Evolutionary conservation across 2,888 invertebrate species (phyloP).

Genomic region (Steinernema hermaphroditum): DNA sequence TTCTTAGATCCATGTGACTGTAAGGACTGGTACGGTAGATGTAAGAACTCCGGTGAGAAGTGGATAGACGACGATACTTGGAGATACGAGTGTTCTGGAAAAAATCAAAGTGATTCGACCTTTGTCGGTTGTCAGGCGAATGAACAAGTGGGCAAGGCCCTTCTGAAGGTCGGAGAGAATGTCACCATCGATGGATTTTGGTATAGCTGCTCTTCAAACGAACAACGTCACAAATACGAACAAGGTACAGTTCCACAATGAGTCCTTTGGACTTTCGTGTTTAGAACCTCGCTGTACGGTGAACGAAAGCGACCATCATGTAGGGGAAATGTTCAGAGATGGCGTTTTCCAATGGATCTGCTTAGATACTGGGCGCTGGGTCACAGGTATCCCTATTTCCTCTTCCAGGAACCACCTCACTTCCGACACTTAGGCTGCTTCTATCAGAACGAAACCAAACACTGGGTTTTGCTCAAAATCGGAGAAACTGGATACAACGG

Average conservation of each 20-base stretch:
- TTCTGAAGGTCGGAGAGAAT: constrained; percentile 48
- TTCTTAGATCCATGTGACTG: constrained; percentile 53
- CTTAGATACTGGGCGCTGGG: constrained; percentile 61
- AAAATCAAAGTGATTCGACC: constrained; percentile 34
- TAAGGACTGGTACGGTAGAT: constrained; percentile 63
- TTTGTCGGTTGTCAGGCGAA: constrained; percentile 42
- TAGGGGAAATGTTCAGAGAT: constrained; percentile 57
- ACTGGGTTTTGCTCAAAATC: constrained; percentile 53
- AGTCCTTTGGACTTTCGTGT: too few relatives aligned
- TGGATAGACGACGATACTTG: constrained; percentile 62
- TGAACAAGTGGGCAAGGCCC: constrained; percentile 31
- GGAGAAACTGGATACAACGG: constrained; percentile 59
- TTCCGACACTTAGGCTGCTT: constrained; percentile 61
- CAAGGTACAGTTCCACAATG: too few relatives aligned
- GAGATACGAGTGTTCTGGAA: constrained; percentile 44
- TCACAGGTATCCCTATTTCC: constrained; percentile 48
- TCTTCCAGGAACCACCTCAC: not conserved
- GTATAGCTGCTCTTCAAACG: constrained; percentile 50
- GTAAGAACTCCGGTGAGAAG: constrained; percentile 47
- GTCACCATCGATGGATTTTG: constrained; percentile 59
- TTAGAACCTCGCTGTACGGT: constrained; percentile 57
- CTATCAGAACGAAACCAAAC: constrained; percentile 61
- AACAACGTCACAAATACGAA: constrained; percentile 51
- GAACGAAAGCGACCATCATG: constrained; percentile 44
- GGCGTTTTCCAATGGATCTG: constrained; percentile 63